Conservation (phyloP, 2,113 vertebrate genomes). For the Bos taurus region ARS-UCD2.0 NC_037346.1:61458501-61459000, state of each 20-base stretch:
- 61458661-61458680: background rate
- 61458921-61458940: background rate
- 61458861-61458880: too few species aligned
- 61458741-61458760: too few species aligned
- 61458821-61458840: background rate
- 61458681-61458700: background rate
- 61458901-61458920: background rate
- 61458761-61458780: background rate
- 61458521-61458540: background rate
- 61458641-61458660: background rate
- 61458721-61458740: background rate
- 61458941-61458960: constrained; percentile 84
- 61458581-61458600: background rate
- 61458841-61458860: background rate
- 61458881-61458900: background rate
- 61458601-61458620: background rate
- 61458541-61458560: background rate
- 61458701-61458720: background rate
- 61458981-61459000: constrained; percentile 85
- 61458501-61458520: background rate
- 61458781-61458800: background rate
- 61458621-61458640: background rate
- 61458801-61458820: background rate
- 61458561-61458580: background rate
- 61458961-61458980: constrained; percentile 87